Conservation (phyloP, 2,113 vertebrate species). For the Scomber japonicus region DNA sequence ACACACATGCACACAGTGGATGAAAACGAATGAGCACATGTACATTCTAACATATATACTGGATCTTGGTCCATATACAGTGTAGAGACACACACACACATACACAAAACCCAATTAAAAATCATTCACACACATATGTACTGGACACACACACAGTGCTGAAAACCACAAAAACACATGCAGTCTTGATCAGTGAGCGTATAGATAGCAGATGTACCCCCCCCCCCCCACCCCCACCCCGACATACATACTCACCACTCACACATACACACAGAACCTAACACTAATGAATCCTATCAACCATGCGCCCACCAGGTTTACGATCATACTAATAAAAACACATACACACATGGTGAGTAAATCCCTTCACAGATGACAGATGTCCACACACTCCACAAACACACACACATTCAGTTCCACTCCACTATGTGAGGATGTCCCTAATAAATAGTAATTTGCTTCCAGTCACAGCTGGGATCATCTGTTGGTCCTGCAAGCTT, state of each 20-base stretch:
- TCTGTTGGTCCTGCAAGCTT: neutral
- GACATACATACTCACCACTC: neutral
- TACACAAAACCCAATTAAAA: conserved; percentile 27
- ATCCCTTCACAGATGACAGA: too few species aligned
- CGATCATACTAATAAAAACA: neutral
- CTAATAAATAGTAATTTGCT: neutral
- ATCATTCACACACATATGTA: conserved; percentile 25
- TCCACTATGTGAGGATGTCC: neutral
- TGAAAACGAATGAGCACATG: neutral
- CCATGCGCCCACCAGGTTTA: neutral
- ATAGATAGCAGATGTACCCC: neutral
- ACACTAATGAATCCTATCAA: conserved; percentile 18
- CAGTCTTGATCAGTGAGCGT: neutral
- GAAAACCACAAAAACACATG: neutral
- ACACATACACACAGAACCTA: neutral
- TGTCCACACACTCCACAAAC: too few species aligned
- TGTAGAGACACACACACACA: neutral
- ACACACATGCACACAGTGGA: neutral
- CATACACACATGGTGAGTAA: too few species aligned
- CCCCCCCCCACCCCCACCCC: neutral
- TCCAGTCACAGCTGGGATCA: neutral
- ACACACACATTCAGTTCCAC: too few species aligned
- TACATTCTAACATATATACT: neutral
- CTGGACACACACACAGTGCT: neutral
- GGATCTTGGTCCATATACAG: neutral